phyloP scores from a whole-genome alignment of 2,113 vertebrate genomes.

The Tor tambroides region DNA sequence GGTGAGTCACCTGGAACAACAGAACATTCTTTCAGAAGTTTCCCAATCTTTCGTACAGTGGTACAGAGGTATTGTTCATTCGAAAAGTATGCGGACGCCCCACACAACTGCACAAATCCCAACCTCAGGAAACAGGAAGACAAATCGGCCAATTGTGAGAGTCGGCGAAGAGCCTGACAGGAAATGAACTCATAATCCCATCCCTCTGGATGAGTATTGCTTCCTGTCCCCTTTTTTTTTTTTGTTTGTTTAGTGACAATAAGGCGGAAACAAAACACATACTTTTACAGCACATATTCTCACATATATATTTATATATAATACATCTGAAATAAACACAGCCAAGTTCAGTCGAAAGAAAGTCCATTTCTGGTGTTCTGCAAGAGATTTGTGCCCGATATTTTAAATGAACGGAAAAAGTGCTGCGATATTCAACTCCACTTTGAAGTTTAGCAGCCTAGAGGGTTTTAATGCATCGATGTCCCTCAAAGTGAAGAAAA shows the following conservation, averaged over 20 bases:
- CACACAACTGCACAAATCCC: constrained; percentile 30
- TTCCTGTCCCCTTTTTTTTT: constrained; percentile 17
- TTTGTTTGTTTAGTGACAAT: not conserved
- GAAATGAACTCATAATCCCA: constrained; percentile 19
- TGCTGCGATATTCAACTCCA: constrained; percentile 14
- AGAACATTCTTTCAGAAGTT: constrained; percentile 20
- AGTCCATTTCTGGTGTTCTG: not conserved
- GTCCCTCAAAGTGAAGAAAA: not conserved
- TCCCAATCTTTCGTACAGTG: not conserved
- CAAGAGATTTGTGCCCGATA: not conserved
- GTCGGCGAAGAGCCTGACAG: constrained; percentile 30
- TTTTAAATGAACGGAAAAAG: not conserved
- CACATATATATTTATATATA: not conserved
- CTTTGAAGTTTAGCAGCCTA: constrained; percentile 7
- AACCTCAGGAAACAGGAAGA: constrained; percentile 48
- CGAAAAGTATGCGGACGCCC: not conserved
- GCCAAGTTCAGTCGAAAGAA: constrained; percentile 32
- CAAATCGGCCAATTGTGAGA: constrained; percentile 20
- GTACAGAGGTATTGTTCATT: constrained; percentile 30
- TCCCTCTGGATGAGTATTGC: constrained; percentile 22
- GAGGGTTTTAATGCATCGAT: not conserved
- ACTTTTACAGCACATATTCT: constrained; percentile 9
- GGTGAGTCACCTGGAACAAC: constrained; percentile 44
- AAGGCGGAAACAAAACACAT: not conserved
- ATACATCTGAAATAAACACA: constrained; percentile 21